A percentile compares a stretch with the other conserved stretches of the same genome.
Evolutionary conservation across 2,888 invertebrate genomes (phyloP).

Genomic region (Leptopilina drosophilae): DNA sequence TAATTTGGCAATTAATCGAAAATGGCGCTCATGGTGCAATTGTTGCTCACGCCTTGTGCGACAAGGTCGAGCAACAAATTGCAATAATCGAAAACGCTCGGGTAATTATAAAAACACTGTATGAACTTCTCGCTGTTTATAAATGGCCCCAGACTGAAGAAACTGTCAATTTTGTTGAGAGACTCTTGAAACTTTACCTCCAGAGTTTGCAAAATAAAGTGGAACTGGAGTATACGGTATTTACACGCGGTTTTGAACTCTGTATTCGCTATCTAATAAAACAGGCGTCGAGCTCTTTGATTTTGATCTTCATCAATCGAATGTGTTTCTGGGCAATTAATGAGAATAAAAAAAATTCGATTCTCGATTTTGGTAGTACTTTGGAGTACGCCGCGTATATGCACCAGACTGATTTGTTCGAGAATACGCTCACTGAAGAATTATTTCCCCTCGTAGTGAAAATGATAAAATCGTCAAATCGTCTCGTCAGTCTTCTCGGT

Average conservation of each 20-base stretch:
- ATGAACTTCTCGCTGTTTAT: slow-evolving; percentile 77
- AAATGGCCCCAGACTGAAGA: slow-evolving; percentile 77
- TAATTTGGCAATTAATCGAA: slow-evolving; percentile 68
- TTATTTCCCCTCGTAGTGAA: slow-evolving; percentile 78
- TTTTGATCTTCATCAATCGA: slow-evolving; percentile 77
- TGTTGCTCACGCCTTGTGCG: slow-evolving; percentile 61
- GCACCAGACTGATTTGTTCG: slow-evolving; percentile 76
- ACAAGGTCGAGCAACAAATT: slow-evolving; percentile 61
- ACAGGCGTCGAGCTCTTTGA: slow-evolving; percentile 77
- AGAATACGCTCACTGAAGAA: slow-evolving; percentile 77
- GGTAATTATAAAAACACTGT: slow-evolving; percentile 78
- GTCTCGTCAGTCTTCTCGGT: slow-evolving; percentile 79
- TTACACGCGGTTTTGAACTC: slow-evolving; percentile 79
- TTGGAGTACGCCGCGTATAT: slow-evolving; percentile 79
- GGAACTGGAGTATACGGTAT: slow-evolving; percentile 68
- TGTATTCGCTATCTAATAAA: slow-evolving; percentile 79
- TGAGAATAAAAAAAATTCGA: slow-evolving; percentile 74
- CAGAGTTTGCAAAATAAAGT: slow-evolving; percentile 73
- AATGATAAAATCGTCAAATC: slow-evolving; percentile 78
- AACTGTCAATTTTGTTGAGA: slow-evolving; percentile 76
- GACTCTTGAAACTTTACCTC: slow-evolving; percentile 78
- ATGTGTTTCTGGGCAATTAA: slow-evolving; percentile 79
- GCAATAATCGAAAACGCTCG: slow-evolving; percentile 74
- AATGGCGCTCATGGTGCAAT: slow-evolving; percentile 58
- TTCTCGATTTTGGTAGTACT: slow-evolving; percentile 79